These are phyloP conservation scores for Toxonevra muliebris DNA, from an alignment of 2,888 invertebrate genomes.

Conservation along the genomic window DNA sequence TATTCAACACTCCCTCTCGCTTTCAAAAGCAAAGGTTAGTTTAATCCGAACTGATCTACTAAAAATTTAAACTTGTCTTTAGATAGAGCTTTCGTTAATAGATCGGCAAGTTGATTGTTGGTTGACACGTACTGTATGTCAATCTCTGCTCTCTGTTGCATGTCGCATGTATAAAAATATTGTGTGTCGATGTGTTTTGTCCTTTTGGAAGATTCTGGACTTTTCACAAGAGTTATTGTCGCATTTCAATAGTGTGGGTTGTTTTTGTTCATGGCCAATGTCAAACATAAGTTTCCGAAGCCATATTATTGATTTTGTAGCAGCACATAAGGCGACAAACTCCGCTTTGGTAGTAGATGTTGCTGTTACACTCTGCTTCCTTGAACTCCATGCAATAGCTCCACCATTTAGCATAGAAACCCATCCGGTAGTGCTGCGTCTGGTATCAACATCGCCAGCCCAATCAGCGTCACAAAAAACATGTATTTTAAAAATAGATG, in stretches of 20 bases:
- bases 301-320: conserved; percentile 14
- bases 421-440: conserved; percentile 23
- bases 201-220: conserved; percentile 22
- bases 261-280: background rate
- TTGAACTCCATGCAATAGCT: conserved; percentile 31
- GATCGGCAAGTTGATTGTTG: conserved; percentile 22
- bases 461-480: background rate
- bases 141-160: conserved; percentile 23
- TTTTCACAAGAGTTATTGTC: conserved; percentile 35
- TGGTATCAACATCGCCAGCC: conserved; percentile 23
- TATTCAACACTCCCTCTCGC: too few relatives aligned
- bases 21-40: too few relatives aligned
- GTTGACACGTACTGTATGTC: conserved; percentile 22
- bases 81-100: conserved; percentile 24
- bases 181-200: conserved; percentile 32
- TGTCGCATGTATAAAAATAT: conserved; percentile 27
- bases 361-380: conserved; percentile 29
- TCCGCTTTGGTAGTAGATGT: conserved; percentile 15
- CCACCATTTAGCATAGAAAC: conserved; percentile 19
- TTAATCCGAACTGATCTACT: too few relatives aligned
- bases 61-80: too few relatives aligned
- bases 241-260: conserved; percentile 16
- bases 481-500: too few relatives aligned
- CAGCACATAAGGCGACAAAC: conserved; percentile 4
- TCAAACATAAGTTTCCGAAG: conserved; percentile 7